These are phyloP conservation scores for Thymallus thymallus DNA, from an alignment of 2,113 vertebrate species.

Conservation along the genomic window DNA sequence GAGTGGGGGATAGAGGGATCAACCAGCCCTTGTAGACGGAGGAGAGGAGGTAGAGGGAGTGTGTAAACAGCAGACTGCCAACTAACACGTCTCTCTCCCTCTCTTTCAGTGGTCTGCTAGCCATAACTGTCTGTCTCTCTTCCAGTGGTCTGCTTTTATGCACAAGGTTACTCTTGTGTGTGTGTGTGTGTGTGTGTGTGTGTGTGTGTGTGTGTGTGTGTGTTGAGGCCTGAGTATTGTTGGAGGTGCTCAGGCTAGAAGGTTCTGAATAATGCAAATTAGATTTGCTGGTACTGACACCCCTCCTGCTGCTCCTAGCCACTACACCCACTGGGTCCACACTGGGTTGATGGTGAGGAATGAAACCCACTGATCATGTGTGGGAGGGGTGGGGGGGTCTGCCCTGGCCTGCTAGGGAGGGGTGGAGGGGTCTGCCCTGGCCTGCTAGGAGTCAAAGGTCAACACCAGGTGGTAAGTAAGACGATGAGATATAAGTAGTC, in stretches of 20 bases:
- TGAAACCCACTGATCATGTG: not conserved
- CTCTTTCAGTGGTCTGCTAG: not conserved
- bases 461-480: no score
- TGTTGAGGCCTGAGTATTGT: not conserved
- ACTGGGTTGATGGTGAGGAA: not conserved
- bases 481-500: no score
- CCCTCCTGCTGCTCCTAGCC: not conserved
- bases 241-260: not conserved
- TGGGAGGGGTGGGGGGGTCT: no score
- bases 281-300: not conserved
- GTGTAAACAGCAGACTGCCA: no score
- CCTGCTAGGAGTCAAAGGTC: not conserved
- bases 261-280: not conserved
- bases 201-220: slow-evolving; percentile 10
- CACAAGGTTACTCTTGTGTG: not conserved
- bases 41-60: no score
- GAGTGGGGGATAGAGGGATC: no score
- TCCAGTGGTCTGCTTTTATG: not conserved
- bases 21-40: no score
- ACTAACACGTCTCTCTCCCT: no score
- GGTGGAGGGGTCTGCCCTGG: no score
- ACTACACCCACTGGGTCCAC: no score
- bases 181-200: no score
- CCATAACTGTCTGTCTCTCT: not conserved
- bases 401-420: no score